Percentiles rank a stretch among this genome's conserved stretches.
Evolutionary conservation across 2,113 vertebrate genomes (phyloP).

Genomic region (Peromyscus californicus): DNA sequence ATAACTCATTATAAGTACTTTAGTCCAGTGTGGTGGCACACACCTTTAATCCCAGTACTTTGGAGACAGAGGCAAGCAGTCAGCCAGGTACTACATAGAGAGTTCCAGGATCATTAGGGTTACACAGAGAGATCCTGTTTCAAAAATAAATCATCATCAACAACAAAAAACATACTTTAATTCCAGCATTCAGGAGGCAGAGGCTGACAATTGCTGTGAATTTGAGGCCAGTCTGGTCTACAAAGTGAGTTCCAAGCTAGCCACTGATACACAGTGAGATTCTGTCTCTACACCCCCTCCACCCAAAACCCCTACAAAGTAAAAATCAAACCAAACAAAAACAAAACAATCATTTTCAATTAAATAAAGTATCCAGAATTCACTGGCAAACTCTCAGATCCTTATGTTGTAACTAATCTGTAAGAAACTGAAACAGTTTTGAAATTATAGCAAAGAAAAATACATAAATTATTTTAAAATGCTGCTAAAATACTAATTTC

Average conservation of each 20-base stretch:
- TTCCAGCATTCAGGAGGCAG: background rate
- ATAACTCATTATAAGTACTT: background rate
- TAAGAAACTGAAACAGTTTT: background rate
- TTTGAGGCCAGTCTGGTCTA: background rate
- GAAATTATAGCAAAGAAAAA: background rate
- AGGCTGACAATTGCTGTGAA: background rate
- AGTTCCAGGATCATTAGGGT: background rate
- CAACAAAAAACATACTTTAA: background rate
- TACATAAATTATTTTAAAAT: background rate
- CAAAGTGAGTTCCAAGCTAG: background rate
- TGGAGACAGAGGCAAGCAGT: background rate
- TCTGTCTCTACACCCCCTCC: background rate
- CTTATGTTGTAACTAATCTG: background rate
- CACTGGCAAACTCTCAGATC: background rate
- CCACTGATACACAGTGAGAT: background rate
- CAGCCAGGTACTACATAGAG: background rate
- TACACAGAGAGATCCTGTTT: background rate
- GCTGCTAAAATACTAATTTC: background rate
- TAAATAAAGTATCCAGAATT: background rate
- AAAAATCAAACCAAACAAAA: background rate
- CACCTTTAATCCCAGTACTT: background rate
- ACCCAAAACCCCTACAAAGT: background rate
- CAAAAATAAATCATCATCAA: background rate
- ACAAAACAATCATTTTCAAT: background rate
- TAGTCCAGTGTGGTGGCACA: background rate